Percentiles rank a stretch among this genome's conserved stretches.
Evolutionary conservation across 1,140 invertebrate species (phyloP).

Genomic region (Neomicropteryx cornuta): DNA sequence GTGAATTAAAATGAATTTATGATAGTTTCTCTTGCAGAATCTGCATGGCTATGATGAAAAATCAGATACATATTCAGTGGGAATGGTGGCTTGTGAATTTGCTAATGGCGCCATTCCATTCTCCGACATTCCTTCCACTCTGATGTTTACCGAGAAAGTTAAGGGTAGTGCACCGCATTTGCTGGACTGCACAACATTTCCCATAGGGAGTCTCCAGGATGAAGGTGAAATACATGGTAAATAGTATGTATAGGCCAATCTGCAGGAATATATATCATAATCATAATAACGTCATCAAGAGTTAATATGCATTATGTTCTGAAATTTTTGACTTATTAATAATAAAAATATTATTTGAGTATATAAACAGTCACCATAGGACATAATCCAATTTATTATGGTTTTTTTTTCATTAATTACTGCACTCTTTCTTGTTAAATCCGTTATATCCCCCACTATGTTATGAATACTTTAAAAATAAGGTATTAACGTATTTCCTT

Average conservation of each 20-base stretch:
- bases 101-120: conserved; percentile 84
- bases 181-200: conserved; percentile 65
- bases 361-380: too few relatives aligned
- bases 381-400: too few relatives aligned
- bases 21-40: conserved; percentile 48
- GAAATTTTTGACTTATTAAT: conserved; percentile 19
- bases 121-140: conserved; percentile 64
- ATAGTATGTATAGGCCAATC: too few relatives aligned
- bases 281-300: too few relatives aligned
- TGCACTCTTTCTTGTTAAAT: too few relatives aligned
- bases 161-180: conserved; percentile 65
- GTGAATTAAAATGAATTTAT: too few relatives aligned
- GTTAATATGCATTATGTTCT: conserved; percentile 18
- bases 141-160: conserved; percentile 86
- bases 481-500: too few relatives aligned
- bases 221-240: conserved; percentile 38
- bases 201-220: conserved; percentile 38
- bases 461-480: too few relatives aligned
- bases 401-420: too few relatives aligned
- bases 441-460: too few relatives aligned
- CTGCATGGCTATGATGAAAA: conserved; percentile 78
- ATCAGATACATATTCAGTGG: conserved; percentile 84
- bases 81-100: conserved; percentile 79
- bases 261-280: too few relatives aligned
- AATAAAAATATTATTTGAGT: too few relatives aligned